Conservation (phyloP, 2,113 vertebrate species). For the Colistium nudipinnis region DNA sequence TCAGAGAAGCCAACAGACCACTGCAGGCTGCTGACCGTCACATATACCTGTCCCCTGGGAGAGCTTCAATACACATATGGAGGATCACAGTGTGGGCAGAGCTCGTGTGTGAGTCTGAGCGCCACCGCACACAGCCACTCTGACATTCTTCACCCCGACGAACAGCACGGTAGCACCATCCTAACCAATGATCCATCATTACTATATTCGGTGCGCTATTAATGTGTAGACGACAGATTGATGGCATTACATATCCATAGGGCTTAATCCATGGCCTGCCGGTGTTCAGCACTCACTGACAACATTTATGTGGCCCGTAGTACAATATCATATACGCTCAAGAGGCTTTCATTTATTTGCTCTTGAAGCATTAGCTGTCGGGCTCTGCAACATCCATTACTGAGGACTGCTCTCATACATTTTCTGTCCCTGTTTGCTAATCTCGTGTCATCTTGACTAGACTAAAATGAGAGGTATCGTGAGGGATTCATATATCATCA, state of each 20-base stretch:
- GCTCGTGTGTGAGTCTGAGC: slow-evolving; percentile 26
- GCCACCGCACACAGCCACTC: slow-evolving; percentile 1
- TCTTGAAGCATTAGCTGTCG: slow-evolving; percentile 54
- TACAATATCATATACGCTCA: slow-evolving; percentile 47
- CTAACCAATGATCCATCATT: slow-evolving; percentile 55
- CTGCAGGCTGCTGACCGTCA: slow-evolving; percentile 12
- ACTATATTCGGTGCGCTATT: slow-evolving; percentile 44
- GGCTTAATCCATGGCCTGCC: slow-evolving; percentile 48
- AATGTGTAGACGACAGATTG: slow-evolving; percentile 54
- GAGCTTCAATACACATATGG: slow-evolving; percentile 41
- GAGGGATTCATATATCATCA: slow-evolving; percentile 4
- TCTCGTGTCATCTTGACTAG: slow-evolving; percentile 33
- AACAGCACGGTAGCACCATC: slow-evolving; percentile 19
- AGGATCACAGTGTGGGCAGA: slow-evolving; percentile 53
- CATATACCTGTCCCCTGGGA: slow-evolving; percentile 36
- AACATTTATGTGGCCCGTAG: slow-evolving; percentile 43
- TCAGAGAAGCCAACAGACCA: slow-evolving; percentile 58
- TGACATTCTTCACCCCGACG: slow-evolving; percentile 20
- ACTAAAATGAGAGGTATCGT: slow-evolving; percentile 30
- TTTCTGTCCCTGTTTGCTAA: slow-evolving; percentile 11
- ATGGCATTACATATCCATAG: slow-evolving; percentile 45
- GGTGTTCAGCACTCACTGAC: slow-evolving; percentile 39
- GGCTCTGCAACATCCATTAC: slow-evolving; percentile 52
- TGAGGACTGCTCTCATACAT: slow-evolving; percentile 18
- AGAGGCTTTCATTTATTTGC: slow-evolving; percentile 62